Evolutionary conservation across 2,797 vertebrate species (phyloP), one percentile per base, ranked within the genome.

Genomic region (Sparus aurata): DNA sequence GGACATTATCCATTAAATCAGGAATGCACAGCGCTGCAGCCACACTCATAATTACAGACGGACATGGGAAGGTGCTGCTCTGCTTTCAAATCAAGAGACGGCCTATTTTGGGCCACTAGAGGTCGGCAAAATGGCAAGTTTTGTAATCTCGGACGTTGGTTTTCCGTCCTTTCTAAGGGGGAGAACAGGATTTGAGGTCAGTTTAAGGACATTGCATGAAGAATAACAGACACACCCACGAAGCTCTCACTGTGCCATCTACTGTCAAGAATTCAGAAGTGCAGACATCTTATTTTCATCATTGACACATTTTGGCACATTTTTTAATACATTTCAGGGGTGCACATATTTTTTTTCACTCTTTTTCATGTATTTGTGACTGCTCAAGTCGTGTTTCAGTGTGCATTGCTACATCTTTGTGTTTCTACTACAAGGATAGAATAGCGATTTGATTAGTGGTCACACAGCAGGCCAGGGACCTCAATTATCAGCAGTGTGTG

Each of bases 51-150:
- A 16, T 16, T 16, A 27, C 13, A 54, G 16, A 4, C 4, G 0
- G 34, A 30, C 60, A 53, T 22, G 2, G 30, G 23, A 73, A 38
- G 4, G 12, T 12, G 13, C 34, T 55, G 45, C 3, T 17, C 5
- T 54, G 20, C 25, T 16, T 43, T 49, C 9, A 62, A 46, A 72
- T 58, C 13, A 16, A 63, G 5, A 52, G 9, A 13, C 27, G 3
- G 15, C 49, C 0, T 64, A 1, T 52, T 47, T 64, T 52, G 1
- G 10, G 3, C 59, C 82, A 85, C 75, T 52, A 83, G 77, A 83
- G 77, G 78, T 49, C 85, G 73, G 45, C 22, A n/a, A 18, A 22
- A 43, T 25, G 45, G 25, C 16, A 75, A 25, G 13, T 15, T 46
- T 4, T 30, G 20, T 12, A 27, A 50, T 52, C n/a, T 69, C 50